Percentiles rank a stretch among this genome's conserved stretches.
Conservation (phyloP, 1,140 invertebrate species). For the Colletes gigas region DNA sequence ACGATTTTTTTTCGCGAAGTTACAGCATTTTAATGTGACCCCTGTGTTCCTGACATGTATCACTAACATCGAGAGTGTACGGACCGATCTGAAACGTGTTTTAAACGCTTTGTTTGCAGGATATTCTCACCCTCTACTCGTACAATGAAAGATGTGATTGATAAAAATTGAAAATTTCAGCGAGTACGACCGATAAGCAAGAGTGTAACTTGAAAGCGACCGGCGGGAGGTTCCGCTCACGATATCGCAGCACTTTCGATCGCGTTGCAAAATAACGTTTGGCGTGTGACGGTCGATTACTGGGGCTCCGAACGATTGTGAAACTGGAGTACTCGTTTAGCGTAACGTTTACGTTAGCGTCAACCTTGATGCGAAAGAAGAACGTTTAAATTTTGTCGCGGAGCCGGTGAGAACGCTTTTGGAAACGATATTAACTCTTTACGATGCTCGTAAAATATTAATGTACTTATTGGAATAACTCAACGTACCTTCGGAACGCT, state of each 20-base stretch:
- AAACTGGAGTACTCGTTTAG: not conserved
- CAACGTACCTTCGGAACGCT: not conserved
- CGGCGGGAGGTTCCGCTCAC: not conserved
- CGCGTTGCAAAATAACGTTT: not conserved
- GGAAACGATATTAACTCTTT: not conserved
- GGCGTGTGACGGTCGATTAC: too few relatives aligned
- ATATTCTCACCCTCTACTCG: too few relatives aligned
- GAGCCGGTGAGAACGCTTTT: not conserved
- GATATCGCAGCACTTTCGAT: constrained; percentile 9
- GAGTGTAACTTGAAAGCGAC: too few relatives aligned
- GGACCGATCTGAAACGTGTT: too few relatives aligned
- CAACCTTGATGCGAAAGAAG: not conserved
- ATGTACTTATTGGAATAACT: not conserved
- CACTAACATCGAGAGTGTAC: too few relatives aligned
- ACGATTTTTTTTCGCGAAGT: too few relatives aligned
- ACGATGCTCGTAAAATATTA: not conserved
- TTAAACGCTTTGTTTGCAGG: too few relatives aligned
- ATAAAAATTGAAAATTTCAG: too few relatives aligned
- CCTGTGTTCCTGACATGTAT: too few relatives aligned
- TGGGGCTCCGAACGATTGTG: not conserved
- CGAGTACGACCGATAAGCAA: too few relatives aligned
- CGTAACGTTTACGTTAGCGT: not conserved
- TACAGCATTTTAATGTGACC: too few relatives aligned
- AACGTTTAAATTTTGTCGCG: not conserved
- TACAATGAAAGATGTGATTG: too few relatives aligned